Percentiles rank a stretch among this genome's conserved stretches.
Conservation (phyloP, 2,113 vertebrate species). For the Myiagra hebetior region DNA sequence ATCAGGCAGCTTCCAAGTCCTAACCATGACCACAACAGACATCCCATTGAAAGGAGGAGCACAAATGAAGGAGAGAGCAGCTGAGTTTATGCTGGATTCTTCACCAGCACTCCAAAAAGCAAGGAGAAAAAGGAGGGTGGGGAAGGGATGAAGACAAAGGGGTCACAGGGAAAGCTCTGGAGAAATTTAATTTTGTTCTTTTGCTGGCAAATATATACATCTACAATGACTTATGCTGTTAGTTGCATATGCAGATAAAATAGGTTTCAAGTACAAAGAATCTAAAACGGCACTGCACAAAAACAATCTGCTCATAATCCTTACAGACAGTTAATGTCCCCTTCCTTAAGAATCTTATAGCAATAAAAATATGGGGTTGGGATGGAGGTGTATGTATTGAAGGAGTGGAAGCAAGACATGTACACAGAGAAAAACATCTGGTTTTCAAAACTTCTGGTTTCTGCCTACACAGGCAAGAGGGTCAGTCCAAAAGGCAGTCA, state of each 20-base stretch:
- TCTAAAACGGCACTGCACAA: background rate
- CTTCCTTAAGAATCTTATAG: background rate
- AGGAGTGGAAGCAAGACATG: background rate
- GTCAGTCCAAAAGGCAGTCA: background rate
- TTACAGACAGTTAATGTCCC: background rate
- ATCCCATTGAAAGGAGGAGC: background rate
- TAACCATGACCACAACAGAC: constrained; percentile 18
- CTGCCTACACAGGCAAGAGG: background rate
- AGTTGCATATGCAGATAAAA: background rate
- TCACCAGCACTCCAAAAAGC: background rate
- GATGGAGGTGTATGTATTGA: background rate
- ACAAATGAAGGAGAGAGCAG: background rate
- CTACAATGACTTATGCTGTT: background rate
- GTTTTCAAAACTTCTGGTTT: background rate
- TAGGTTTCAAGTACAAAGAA: background rate
- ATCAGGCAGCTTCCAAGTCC: background rate
- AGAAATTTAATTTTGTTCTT: background rate
- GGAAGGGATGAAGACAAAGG: background rate
- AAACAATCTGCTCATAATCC: background rate
- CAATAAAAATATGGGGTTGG: background rate
- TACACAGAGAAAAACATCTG: background rate
- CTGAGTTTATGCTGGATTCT: background rate
- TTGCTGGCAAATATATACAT: background rate
- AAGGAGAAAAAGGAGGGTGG: background rate
- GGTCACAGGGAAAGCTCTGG: background rate